Conservation (phyloP, 2,797 vertebrate species). For the Pteropus rufus region DNA sequence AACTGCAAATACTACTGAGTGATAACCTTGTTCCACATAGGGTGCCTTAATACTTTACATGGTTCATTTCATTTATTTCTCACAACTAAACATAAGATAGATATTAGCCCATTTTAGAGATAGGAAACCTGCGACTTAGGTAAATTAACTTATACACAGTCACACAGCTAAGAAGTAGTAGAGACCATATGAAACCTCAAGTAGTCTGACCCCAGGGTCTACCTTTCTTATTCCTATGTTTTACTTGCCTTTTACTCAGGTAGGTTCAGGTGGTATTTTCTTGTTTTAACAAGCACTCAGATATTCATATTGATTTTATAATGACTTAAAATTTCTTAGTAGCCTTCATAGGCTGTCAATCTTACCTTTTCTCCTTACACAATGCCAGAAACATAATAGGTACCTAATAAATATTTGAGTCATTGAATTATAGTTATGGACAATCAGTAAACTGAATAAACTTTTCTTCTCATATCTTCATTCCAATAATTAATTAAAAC, state of each 20-base stretch:
- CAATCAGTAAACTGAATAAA: slow-evolving; percentile 19
- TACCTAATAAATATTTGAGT: slow-evolving; percentile 46
- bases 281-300: background rate
- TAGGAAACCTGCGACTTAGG: background rate
- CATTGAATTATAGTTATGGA: background rate
- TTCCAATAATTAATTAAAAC: slow-evolving; percentile 54
- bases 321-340: background rate
- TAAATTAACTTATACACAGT: background rate
- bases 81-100: background rate
- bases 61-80: background rate
- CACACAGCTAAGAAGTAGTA: background rate
- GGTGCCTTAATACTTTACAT: background rate
- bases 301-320: background rate
- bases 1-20: background rate
- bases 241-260: background rate
- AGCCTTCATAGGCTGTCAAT: background rate
- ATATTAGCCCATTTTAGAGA: background rate
- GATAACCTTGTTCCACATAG: background rate
- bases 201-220: background rate
- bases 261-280: background rate
- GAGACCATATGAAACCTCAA: background rate
- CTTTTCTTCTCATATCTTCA: background rate
- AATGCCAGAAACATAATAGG: background rate
- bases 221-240: background rate
- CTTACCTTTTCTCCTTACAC: background rate